These are phyloP conservation scores for Cyprinodon brontotheroides DNA, from an alignment of 2,113 vertebrate species.

Conservation along the genomic window DNA sequence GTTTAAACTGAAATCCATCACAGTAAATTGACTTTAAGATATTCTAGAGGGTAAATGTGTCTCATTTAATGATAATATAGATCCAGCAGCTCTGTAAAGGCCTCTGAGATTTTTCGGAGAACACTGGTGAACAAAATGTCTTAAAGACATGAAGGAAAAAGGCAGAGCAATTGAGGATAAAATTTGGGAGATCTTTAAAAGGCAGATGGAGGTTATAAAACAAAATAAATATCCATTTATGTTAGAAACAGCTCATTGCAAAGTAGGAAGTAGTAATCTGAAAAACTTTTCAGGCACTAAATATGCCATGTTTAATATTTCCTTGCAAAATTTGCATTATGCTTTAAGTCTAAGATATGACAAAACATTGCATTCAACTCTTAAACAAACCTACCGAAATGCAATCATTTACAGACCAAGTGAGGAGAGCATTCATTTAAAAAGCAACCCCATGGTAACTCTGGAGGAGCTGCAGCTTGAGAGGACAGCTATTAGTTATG, in stretches of 20 bases:
- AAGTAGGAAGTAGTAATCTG: too few relatives aligned
- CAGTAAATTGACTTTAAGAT: too few relatives aligned
- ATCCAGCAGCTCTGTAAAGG: too few relatives aligned
- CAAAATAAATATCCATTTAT: too few relatives aligned
- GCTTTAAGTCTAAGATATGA: background rate
- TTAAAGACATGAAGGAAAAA: background rate
- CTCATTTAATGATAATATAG: too few relatives aligned
- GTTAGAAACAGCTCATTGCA: too few relatives aligned
- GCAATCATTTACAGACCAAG: background rate
- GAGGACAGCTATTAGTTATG: background rate
- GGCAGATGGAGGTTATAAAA: too few relatives aligned
- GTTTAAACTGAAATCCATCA: background rate
- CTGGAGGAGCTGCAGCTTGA: background rate
- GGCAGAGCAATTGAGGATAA: too few relatives aligned
- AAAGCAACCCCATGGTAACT: background rate
- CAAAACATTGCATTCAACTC: background rate
- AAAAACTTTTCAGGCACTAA: too few relatives aligned
- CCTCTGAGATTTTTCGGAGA: background rate
- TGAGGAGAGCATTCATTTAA: too few relatives aligned
- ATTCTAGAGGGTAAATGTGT: too few relatives aligned
- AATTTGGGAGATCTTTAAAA: too few relatives aligned
- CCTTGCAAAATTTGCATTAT: background rate
- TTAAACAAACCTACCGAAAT: background rate
- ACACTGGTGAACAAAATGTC: background rate
- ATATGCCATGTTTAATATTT: background rate